A percentile compares a stretch with the other conserved stretches of the same genome.
These are phyloP conservation scores for Rhyacophila brunnea DNA, from an alignment of 1,140 invertebrate species.

Conservation along the genomic window DNA sequence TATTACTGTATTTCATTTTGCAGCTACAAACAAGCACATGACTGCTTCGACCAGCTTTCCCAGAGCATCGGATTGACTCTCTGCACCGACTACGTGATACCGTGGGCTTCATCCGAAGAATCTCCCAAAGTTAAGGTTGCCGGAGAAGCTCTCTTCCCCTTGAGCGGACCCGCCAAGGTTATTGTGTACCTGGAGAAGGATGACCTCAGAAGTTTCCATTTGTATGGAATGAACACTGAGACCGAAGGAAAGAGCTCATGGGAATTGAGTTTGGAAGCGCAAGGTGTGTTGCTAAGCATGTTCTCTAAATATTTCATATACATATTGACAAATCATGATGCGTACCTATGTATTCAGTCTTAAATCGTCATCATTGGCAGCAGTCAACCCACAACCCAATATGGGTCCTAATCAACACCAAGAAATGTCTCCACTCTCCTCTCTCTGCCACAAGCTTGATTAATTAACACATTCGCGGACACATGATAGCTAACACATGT, in stretches of 20 bases:
- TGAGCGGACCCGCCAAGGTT: constrained; percentile 63
- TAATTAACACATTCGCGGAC: too few relatives aligned
- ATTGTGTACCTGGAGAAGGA: constrained; percentile 63
- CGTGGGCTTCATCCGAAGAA: constrained; percentile 40
- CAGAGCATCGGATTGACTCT: constrained; percentile 65
- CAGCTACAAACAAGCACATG: constrained; percentile 49
- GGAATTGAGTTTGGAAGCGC: constrained; percentile 68
- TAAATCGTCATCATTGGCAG: too few relatives aligned
- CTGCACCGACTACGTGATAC: constrained; percentile 63
- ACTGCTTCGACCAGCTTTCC: constrained; percentile 72
- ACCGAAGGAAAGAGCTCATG: constrained; percentile 38
- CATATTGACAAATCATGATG: too few relatives aligned
- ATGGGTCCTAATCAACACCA: too few relatives aligned
- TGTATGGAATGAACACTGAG: constrained; percentile 49
- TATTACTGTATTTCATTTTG: too few relatives aligned
- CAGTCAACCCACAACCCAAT: too few relatives aligned
- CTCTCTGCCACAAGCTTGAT: too few relatives aligned
- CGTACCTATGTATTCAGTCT: too few relatives aligned
- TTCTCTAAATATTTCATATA: too few relatives aligned
- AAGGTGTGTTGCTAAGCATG: too few relatives aligned
- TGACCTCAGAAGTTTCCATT: constrained; percentile 63
- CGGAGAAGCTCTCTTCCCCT: constrained; percentile 55
- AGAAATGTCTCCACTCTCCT: too few relatives aligned
- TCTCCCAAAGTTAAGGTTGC: not conserved
- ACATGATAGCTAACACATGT: too few relatives aligned